Conservation (phyloP, 2,113 vertebrate genomes). For the Bettongia penicillata region DNA sequence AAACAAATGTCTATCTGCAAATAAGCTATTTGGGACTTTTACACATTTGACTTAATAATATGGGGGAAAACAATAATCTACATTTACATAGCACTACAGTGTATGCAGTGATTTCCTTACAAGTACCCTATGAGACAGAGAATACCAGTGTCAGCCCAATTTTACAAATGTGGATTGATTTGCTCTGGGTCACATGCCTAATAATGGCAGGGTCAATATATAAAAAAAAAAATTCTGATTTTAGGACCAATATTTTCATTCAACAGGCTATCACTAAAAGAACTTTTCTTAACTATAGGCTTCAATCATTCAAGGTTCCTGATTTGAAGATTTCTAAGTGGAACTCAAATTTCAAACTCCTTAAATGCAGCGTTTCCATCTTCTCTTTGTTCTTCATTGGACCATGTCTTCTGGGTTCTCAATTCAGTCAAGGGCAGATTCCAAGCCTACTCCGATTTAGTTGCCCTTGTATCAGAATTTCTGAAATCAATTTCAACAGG, state of each 20-base stretch:
- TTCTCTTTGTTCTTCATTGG: slow-evolving; percentile 54
- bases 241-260: neutral
- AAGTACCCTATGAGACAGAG: neutral
- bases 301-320: slow-evolving; percentile 35
- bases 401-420: slow-evolving; percentile 18
- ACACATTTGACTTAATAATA: neutral
- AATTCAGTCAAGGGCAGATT: slow-evolving; percentile 64
- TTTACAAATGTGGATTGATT: neutral
- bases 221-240: neutral
- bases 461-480: slow-evolving; percentile 5
- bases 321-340: slow-evolving; percentile 33
- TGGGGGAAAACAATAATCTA: neutral
- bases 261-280: neutral
- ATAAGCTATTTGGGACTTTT: neutral
- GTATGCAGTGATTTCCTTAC: neutral
- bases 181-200: neutral
- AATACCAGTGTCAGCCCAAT: neutral
- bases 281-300: neutral
- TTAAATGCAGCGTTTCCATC: slow-evolving; percentile 62
- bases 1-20: slow-evolving; percentile 20
- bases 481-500: slow-evolving; percentile 63
- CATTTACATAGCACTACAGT: neutral
- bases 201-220: no score
- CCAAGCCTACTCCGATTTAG: slow-evolving; percentile 61
- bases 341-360: slow-evolving; percentile 68